Evolutionary conservation across 2,113 vertebrate genomes (phyloP).

Genomic region (Eurystomus gularis): DNA sequence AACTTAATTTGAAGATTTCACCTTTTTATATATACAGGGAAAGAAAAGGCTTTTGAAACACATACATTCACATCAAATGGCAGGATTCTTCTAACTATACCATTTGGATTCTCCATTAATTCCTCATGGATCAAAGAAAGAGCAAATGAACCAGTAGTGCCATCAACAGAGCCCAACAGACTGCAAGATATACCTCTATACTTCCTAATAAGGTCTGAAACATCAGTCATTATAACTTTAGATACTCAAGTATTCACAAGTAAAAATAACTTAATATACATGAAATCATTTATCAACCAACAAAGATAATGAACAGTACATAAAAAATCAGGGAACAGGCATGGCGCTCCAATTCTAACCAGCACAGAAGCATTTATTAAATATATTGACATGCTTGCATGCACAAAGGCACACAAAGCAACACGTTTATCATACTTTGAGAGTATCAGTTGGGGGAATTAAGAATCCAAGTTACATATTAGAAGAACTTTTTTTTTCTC

Average conservation of each 20-base stretch:
- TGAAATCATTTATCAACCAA: background rate
- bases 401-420: background rate
- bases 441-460: background rate
- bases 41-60: background rate
- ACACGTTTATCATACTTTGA: background rate
- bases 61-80: background rate
- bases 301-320: background rate
- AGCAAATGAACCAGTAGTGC: background rate
- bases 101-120: background rate
- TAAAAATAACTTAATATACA: background rate
- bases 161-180: background rate
- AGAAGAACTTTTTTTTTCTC: background rate
- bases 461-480: background rate
- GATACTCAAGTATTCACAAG: background rate
- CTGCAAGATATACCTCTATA: background rate
- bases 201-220: background rate
- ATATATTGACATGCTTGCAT: background rate
- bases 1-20: background rate
- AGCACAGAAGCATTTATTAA: background rate
- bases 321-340: background rate
- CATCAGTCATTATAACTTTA: background rate
- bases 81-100: background rate
- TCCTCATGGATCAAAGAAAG: background rate
- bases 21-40: accelerated
- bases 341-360: background rate